A percentile compares a stretch with the other conserved stretches of the same genome.
Conservation (phyloP, 2,797 vertebrate species). For the Hapalemur alaotrensis region DNA sequence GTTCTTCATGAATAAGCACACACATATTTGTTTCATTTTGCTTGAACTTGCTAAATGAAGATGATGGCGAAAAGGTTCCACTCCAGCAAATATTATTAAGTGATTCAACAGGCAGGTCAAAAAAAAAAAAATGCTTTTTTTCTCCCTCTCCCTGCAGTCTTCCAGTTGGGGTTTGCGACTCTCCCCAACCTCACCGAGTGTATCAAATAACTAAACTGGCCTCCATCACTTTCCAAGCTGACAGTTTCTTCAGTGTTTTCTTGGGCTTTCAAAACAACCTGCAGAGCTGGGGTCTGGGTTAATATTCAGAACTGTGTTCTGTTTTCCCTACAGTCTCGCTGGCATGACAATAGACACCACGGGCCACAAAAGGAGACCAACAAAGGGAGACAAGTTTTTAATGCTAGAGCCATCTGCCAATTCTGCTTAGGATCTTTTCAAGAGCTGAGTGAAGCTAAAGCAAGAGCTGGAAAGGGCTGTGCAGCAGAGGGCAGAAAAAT, state of each 20-base stretch:
- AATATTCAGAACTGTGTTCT: not conserved
- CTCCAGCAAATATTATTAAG: not conserved
- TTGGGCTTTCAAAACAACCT: not conserved
- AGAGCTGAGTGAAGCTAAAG: conserved; percentile 69
- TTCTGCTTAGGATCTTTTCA: conserved; percentile 75
- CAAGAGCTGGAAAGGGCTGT: not conserved
- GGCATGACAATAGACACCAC: not conserved
- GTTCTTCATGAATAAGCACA: not conserved
- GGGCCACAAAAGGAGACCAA: conserved; percentile 11
- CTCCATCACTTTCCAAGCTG: not conserved
- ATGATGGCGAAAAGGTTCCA: not conserved
- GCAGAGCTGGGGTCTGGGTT: not conserved
- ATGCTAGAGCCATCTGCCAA: conserved; percentile 75
- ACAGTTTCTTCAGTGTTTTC: not conserved
- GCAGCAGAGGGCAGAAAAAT: conserved; percentile 66
- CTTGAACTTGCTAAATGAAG: not conserved
- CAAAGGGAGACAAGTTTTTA: conserved; percentile 69
- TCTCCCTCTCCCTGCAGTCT: not conserved
- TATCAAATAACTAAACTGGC: not conserved
- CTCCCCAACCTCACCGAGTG: not conserved
- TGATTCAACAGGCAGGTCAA: not conserved
- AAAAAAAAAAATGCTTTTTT: not conserved
- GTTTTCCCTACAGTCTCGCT: not conserved
- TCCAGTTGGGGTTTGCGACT: not conserved
- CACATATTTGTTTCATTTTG: not conserved